Conservation (phyloP, 2,113 vertebrate genomes). For the Agapornis roseicollis region DNA sequence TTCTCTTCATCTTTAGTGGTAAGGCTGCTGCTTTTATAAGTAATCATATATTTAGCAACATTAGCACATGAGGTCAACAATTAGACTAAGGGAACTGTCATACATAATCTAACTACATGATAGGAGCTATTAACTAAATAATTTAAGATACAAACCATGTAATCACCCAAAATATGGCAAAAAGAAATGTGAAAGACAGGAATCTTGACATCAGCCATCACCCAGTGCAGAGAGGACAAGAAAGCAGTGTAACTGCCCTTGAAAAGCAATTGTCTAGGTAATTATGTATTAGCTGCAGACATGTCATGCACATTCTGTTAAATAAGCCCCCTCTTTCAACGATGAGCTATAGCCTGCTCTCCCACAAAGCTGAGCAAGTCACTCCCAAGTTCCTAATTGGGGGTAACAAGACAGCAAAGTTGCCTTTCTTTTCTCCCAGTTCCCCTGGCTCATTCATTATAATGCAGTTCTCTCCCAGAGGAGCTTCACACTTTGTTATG, state of each 20-base stretch:
- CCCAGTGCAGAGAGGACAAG: accelerated
- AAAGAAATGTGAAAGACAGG: background rate
- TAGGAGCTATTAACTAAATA: background rate
- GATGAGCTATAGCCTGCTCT: background rate
- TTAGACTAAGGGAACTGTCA: background rate
- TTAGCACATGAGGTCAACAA: background rate
- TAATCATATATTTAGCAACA: background rate
- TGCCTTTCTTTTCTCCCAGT: background rate
- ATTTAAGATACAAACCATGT: background rate
- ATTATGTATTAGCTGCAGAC: background rate
- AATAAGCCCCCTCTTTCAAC: background rate
- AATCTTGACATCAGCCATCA: background rate
- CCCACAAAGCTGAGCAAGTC: accelerated
- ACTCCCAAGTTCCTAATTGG: background rate
- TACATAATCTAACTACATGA: background rate
- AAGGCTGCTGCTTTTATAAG: background rate
- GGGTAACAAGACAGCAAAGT: background rate
- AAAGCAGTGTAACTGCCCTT: accelerated
- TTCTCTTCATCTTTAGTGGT: background rate
- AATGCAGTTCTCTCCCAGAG: background rate
- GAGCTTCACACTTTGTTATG: background rate
- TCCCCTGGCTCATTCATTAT: background rate
- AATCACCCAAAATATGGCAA: background rate
- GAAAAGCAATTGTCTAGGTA: background rate
- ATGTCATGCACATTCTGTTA: background rate